These are phyloP conservation scores for Anas platyrhynchos DNA, from an alignment of 2,113 vertebrate species.

Conservation along the genomic window DNA sequence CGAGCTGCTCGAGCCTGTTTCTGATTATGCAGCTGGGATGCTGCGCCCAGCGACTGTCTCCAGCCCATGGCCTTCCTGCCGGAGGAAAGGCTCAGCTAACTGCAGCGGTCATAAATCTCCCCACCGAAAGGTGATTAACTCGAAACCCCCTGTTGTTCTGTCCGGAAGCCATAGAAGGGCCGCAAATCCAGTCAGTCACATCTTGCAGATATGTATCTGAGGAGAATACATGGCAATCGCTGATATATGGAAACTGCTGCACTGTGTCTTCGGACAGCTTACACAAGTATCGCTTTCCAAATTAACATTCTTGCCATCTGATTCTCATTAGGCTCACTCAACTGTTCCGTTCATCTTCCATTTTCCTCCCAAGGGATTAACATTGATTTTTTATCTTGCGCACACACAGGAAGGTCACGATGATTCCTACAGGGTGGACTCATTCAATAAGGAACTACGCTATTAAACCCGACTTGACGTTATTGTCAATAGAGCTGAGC, in stretches of 20 bases:
- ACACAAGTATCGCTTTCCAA: neutral
- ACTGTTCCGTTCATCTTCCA: conserved; percentile 19
- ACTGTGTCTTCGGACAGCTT: neutral
- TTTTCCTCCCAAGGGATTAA: conserved; percentile 26
- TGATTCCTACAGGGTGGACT: conserved; percentile 41
- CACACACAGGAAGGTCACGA: conserved; percentile 41
- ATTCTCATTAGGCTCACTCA: conserved; percentile 55
- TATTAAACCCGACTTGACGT: conserved; percentile 18
- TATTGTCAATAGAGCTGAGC: conserved; percentile 17
- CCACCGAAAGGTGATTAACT: conserved; percentile 32
- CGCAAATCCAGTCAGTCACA: conserved; percentile 22
- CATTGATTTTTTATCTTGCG: conserved; percentile 26
- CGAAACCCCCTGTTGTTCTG: conserved; percentile 28
- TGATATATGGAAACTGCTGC: neutral
- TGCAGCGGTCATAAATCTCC: neutral
- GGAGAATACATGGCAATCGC: neutral
- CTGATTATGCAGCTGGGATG: neutral
- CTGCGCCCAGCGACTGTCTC: neutral
- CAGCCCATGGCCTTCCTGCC: neutral
- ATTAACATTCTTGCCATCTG: conserved; percentile 54
- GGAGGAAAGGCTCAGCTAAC: neutral
- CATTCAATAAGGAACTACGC: conserved; percentile 43
- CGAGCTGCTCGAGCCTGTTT: neutral
- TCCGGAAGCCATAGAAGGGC: neutral
- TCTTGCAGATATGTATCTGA: conserved; percentile 7